phyloP scores from a whole-genome alignment of 2,888 invertebrate genomes.

The Fabriciana adippe region DNA sequence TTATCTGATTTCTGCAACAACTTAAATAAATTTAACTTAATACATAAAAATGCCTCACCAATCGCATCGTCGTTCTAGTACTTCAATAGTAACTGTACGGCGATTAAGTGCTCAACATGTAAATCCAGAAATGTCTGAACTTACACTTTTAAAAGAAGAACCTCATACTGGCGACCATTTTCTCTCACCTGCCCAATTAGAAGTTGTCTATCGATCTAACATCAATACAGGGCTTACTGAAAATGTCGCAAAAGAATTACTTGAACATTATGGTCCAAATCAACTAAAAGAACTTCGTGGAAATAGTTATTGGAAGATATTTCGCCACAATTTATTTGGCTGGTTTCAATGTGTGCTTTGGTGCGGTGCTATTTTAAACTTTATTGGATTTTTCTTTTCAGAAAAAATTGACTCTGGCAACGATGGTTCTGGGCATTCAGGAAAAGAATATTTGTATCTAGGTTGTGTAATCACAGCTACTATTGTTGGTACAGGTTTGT shows the following conservation, averaged over 20 bases:
- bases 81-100: constrained; percentile 46
- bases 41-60: constrained; percentile 49
- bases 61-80: constrained; percentile 49
- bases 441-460: constrained; percentile 69
- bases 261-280: constrained; percentile 83
- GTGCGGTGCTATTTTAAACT: constrained; percentile 84
- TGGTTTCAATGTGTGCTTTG: constrained; percentile 88
- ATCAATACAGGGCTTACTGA: constrained; percentile 78
- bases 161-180: constrained; percentile 72
- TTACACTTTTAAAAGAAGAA: constrained; percentile 66
- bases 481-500: constrained; percentile 76
- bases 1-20: neutral
- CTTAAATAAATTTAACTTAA: neutral
- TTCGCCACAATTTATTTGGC: constrained; percentile 85
- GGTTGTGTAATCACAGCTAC: constrained; percentile 66
- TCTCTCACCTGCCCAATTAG: constrained; percentile 66
- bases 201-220: constrained; percentile 71
- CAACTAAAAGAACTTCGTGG: constrained; percentile 81
- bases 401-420: constrained; percentile 38
- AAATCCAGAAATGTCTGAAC: constrained; percentile 46
- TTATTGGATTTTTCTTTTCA: constrained; percentile 79
- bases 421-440: constrained; percentile 49
- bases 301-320: constrained; percentile 84
- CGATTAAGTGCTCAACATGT: constrained; percentile 47
- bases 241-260: constrained; percentile 75